Conservation (phyloP, 2,888 invertebrate species). For the Troglohyphantes excavatus region DNA sequence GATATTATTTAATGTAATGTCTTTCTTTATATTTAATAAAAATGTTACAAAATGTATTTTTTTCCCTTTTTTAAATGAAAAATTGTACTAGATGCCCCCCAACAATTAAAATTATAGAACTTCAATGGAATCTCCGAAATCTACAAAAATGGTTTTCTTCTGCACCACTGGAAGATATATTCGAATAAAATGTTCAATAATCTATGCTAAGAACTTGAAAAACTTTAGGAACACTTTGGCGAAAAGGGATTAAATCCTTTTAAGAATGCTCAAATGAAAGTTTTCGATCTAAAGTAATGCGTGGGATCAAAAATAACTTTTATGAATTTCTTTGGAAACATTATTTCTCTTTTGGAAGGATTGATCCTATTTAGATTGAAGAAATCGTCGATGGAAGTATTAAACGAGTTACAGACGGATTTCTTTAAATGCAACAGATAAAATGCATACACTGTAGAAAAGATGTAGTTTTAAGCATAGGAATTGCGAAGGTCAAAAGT, state of each 20-base stretch:
- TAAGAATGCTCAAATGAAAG: background rate
- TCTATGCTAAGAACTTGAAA: background rate
- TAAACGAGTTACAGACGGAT: background rate
- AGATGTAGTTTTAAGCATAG: no score
- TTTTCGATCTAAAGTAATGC: background rate
- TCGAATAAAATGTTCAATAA: background rate
- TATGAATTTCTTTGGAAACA: background rate
- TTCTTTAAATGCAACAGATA: no score
- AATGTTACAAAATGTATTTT: no score
- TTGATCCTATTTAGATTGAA: background rate
- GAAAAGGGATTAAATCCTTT: background rate
- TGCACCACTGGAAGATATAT: background rate
- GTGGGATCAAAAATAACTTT: constrained; percentile 7
- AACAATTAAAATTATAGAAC: background rate
- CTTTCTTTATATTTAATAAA: no score
- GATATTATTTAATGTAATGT: no score
- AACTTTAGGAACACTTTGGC: background rate
- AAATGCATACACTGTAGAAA: no score
- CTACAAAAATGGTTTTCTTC: no score
- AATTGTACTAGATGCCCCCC: background rate
- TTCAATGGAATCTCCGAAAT: background rate
- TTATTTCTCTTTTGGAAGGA: background rate
- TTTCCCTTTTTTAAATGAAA: background rate
- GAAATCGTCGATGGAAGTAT: background rate
- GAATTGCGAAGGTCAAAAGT: no score